Conservation (phyloP, 2,888 invertebrate genomes). For the Drosophila tripunctata region DNA sequence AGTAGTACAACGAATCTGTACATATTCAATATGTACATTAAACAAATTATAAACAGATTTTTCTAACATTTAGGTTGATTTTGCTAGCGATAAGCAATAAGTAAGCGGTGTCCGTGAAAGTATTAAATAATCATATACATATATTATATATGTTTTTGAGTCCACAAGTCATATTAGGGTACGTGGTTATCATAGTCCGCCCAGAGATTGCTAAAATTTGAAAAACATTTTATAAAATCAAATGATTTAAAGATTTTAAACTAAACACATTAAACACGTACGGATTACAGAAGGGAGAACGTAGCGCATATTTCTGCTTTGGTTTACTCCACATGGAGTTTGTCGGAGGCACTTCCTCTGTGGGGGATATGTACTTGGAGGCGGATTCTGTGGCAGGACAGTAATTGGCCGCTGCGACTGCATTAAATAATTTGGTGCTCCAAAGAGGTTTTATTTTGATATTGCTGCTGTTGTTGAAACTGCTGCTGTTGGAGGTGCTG, state of each 20-base stretch:
- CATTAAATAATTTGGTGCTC: conserved; percentile 40
- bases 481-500: too few relatives aligned
- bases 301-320: conserved; percentile 32
- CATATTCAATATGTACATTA: background rate
- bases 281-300: conserved; percentile 45
- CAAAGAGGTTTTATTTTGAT: too few relatives aligned
- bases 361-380: conserved; percentile 34
- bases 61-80: background rate
- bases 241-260: background rate
- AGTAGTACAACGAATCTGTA: background rate
- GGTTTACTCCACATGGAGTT: background rate
- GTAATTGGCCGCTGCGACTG: conserved; percentile 55
- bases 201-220: conserved; percentile 49
- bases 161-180: conserved; percentile 1
- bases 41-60: too few relatives aligned
- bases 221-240: too few relatives aligned
- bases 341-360: background rate
- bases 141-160: background rate
- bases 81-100: conserved; percentile 3
- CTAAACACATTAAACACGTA: conserved; percentile 15
- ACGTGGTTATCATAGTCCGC: conserved; percentile 14
- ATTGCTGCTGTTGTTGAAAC: too few relatives aligned
- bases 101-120: too few relatives aligned
- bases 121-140: background rate
- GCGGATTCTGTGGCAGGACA: conserved; percentile 39